Evolutionary conservation across 2,888 invertebrate species (phyloP).

Genomic region (Phortica magna): DNA sequence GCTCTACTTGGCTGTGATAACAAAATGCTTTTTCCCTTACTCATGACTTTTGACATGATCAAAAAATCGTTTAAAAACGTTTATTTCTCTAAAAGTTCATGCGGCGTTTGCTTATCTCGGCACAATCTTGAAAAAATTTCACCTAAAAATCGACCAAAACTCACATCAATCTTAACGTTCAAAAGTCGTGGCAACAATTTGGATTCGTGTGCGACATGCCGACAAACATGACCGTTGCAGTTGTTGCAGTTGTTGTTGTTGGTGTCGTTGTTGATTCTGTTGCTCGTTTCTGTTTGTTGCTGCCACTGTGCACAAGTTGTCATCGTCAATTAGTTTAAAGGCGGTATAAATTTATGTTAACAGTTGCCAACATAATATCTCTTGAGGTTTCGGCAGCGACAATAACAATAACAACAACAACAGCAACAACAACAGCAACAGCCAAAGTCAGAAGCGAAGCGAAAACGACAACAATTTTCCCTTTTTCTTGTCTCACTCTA

Average conservation of each 20-base stretch:
- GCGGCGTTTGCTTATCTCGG: conserved; percentile 24
- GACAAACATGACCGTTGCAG: conserved; percentile 48
- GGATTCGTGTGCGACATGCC: conserved; percentile 40
- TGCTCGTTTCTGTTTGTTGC: conserved; percentile 44
- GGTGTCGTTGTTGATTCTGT: conserved; percentile 41
- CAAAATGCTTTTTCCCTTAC: too few species aligned
- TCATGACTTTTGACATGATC: neutral
- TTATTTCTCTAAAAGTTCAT: neutral
- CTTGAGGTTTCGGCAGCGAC: conserved; percentile 34
- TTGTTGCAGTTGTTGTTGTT: conserved; percentile 31
- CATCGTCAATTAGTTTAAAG: conserved; percentile 66
- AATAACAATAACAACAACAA: conserved; percentile 23
- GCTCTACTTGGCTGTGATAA: too few species aligned
- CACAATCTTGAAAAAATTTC: conserved; percentile 37
- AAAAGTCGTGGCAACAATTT: conserved; percentile 41
- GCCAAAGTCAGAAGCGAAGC: conserved; percentile 32
- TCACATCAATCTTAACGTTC: conserved; percentile 40
- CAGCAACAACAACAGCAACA: conserved; percentile 5
- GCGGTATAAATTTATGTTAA: conserved; percentile 66
- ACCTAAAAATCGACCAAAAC: conserved; percentile 37
- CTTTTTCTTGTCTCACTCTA: conserved; percentile 50
- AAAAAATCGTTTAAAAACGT: neutral
- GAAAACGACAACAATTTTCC: conserved; percentile 57
- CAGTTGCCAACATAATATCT: conserved; percentile 59
- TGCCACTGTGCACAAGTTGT: conserved; percentile 55